phyloP scores from a whole-genome alignment of 2,113 vertebrate genomes.

The Mustela lutreola region DNA sequence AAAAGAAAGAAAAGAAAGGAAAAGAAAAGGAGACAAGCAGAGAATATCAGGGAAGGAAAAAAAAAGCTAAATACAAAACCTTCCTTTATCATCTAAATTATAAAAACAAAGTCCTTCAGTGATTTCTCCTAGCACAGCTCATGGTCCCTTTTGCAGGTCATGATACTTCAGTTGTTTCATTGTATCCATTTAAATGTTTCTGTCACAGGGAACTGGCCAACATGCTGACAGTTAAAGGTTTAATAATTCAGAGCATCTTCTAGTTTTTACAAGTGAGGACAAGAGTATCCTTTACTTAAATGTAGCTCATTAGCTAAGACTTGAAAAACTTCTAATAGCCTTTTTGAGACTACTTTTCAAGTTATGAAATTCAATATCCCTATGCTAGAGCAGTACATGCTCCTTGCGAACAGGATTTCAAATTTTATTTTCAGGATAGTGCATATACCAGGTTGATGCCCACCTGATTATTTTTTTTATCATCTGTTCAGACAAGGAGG shows the following conservation, averaged over 20 bases:
- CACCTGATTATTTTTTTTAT: conserved; percentile 57
- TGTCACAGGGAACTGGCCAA: background rate
- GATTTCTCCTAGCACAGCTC: background rate
- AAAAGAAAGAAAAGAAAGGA: background rate
- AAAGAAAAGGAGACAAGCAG: background rate
- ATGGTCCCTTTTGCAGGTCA: background rate
- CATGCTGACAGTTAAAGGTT: background rate
- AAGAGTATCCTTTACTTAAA: conserved; percentile 16
- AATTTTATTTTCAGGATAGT: conserved; percentile 51
- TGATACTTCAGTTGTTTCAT: background rate
- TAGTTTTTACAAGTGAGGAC: background rate
- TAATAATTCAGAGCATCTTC: background rate
- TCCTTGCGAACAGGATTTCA: conserved; percentile 53
- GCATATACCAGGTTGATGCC: background rate
- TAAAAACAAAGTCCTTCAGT: background rate
- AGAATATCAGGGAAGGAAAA: background rate
- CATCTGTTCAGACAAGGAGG: conserved; percentile 37
- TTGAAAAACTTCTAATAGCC: conserved; percentile 1
- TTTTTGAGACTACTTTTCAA: conserved; percentile 31
- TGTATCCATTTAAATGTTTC: background rate
- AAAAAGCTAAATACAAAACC: background rate
- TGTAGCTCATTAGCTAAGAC: background rate
- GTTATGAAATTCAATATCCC: conserved; percentile 22
- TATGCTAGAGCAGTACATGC: conserved; percentile 9
- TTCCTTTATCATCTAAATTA: background rate